These are phyloP conservation scores for Mesembrinibis cayennensis DNA, from an alignment of 2,113 vertebrate species.

Conservation along the genomic window DNA sequence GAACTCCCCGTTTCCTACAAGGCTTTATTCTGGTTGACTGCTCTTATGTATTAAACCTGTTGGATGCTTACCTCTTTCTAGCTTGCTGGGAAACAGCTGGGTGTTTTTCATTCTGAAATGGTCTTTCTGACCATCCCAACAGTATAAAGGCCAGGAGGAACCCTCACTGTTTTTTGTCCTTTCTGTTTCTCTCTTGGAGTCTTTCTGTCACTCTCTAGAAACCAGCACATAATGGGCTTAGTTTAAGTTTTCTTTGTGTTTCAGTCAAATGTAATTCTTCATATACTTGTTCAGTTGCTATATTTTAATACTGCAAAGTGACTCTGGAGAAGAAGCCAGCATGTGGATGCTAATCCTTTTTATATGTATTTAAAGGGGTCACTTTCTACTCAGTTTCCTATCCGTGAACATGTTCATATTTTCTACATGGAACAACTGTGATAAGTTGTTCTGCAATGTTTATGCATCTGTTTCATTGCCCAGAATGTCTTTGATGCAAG, in stretches of 20 bases:
- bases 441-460: background rate
- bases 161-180: background rate
- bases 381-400: background rate
- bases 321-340: background rate
- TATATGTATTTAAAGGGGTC: background rate
- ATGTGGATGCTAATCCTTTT: background rate
- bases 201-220: background rate
- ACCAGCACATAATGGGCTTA: background rate
- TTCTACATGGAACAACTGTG: background rate
- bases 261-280: background rate
- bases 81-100: constrained; percentile 35
- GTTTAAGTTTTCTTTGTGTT: constrained; percentile 8
- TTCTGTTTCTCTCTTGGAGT: constrained; percentile 16
- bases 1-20: background rate
- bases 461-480: background rate
- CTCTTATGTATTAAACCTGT: background rate
- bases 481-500: background rate
- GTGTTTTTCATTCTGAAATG: background rate
- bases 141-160: background rate
- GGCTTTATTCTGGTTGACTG: background rate
- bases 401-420: background rate
- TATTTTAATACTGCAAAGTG: background rate
- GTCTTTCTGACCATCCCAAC: background rate
- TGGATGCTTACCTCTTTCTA: background rate
- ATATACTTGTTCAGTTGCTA: background rate